Conservation (phyloP, 1,140 invertebrate species). For the Drosophila nasuta region DNA sequence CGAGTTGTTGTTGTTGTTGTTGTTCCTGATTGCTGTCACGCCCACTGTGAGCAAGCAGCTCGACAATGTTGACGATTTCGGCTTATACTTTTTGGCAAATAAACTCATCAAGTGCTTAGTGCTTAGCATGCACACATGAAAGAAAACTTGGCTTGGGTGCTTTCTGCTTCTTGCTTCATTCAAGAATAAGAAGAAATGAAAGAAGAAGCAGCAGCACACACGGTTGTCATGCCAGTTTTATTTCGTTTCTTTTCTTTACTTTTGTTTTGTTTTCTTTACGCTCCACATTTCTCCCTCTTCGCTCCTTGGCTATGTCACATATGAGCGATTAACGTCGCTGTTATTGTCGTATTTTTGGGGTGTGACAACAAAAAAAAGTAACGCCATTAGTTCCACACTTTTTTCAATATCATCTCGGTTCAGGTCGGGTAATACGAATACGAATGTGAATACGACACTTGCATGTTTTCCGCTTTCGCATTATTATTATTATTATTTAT, state of each 20-base stretch:
- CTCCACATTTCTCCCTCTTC: slow-evolving; percentile 3
- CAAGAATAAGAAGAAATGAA: background rate
- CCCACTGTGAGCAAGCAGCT: background rate
- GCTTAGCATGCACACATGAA: slow-evolving; percentile 49
- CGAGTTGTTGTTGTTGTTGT: background rate
- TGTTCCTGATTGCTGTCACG: background rate
- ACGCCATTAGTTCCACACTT: slow-evolving; percentile 17
- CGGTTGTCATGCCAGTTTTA: slow-evolving; percentile 14
- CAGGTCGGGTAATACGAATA: background rate
- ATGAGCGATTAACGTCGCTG: slow-evolving; percentile 24
- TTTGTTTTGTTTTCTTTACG: slow-evolving; percentile 24
- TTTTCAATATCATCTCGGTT: no score
- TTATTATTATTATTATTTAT: no score
- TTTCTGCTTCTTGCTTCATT: background rate
- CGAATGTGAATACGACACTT: slow-evolving; percentile 13
- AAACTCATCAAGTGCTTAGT: slow-evolving; percentile 73
- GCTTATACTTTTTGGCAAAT: slow-evolving; percentile 57
- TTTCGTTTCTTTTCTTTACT: slow-evolving; percentile 39
- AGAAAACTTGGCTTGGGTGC: background rate
- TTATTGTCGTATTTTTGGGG: slow-evolving; percentile 45
- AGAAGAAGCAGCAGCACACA: background rate
- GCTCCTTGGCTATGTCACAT: slow-evolving; percentile 43
- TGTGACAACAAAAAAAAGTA: slow-evolving; percentile 51
- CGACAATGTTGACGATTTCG: slow-evolving; percentile 11
- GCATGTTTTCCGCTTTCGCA: background rate